Evolutionary conservation across 2,113 vertebrate genomes (phyloP), one percentile per base, ranked within the genome.

Genomic region (Oryzias javanicus): DNA sequence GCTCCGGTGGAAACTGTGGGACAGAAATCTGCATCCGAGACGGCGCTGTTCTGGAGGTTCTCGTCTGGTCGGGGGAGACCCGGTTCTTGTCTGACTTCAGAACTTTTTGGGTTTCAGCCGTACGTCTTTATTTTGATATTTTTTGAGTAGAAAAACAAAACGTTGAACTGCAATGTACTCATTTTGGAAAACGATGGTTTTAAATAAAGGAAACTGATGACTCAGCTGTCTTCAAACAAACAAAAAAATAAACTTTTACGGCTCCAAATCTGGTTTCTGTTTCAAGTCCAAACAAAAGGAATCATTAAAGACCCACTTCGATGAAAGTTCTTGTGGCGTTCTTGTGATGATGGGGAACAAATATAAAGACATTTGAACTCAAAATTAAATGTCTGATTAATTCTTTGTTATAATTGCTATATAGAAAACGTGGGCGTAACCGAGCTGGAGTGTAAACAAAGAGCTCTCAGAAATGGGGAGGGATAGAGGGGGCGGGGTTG

Each of bases 121-220:
- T 90, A 88, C 70, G 76, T 88, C 79, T 89, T 90, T 90, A 88
- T 92, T 91, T 90, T 89, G 79, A 82, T 84, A 78, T 85, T 90
- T 90, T 90, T 87, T 84, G 82, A 89, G 84, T 90, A 91, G 91
- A 92, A 86, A 78, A 42, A 85, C 86, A 86, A 77, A 84, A 89
- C 76, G 81, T 81, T 45, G 74, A 85, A 77, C 47, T 67, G 29
- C 10, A 12, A 35, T 42, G 59, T 61, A n/a, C 53, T 88, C 56
- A 14, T 89, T 63, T 60, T 82, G 87, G 50, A 15, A 46, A 12
- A 57, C 24, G 10, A 44, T 45, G 41, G 10, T 57, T 56, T 56
- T 14, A 42, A 55, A 42, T 42, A 55, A 22, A 42, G 27, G 18
- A 5, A 12, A n/a, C 17, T 52, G 16, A 35, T 5, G 50, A 18